Base-by-base conservation (phyloP, 2,797 vertebrate species). In the Oreortyx pictus region DNA sequence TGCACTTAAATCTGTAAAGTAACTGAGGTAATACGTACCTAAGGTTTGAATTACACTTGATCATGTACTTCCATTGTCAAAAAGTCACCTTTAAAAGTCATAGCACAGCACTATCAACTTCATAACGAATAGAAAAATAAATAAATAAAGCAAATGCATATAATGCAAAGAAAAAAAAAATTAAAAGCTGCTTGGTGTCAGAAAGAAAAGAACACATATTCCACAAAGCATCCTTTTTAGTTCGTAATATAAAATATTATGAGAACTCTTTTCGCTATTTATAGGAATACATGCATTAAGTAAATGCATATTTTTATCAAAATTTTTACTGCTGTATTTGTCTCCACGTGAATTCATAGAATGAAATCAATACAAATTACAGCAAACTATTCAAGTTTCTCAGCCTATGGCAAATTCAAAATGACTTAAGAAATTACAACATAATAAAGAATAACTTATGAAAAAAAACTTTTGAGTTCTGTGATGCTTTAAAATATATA, bases 251-350 rank as follows among this genome's bases (percentile, higher is more conserved):
- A 64, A 59, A 90, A 44, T 17, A 39, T 6, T 82, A 47, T 59
- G 44, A 88, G 29, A 73, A 74, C 4, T 19, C 3, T 67, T 92
- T 92, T 61, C 33, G 33, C 23, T 65, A 68, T 82, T 79, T 89
- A 43, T 84, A 84, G 57, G 14, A 89, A 73, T n/a, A 57, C 14
- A 61, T 31, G 35, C 20, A 52, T 86, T 66, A 41, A 78, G 35
- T 59, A 86, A 80, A 77, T 60, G 13, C 49, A 27, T 41, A 52
- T 70, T 89, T 81, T 17, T 56, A 56, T 89, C 89, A 92, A 81
- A 86, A 86, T 66, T 37, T 62, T 23, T 73, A 89, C 44, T 61
- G 60, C 70, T 86, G 60, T 82, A 91, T 68, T 88, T 89, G 41
- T 52, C 74, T 83, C 74, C 91, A 60, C 50, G 56, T 18, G 74